Evolutionary conservation across 1,140 invertebrate genomes (phyloP).

Genomic region (Drosophila teissieri): DNA sequence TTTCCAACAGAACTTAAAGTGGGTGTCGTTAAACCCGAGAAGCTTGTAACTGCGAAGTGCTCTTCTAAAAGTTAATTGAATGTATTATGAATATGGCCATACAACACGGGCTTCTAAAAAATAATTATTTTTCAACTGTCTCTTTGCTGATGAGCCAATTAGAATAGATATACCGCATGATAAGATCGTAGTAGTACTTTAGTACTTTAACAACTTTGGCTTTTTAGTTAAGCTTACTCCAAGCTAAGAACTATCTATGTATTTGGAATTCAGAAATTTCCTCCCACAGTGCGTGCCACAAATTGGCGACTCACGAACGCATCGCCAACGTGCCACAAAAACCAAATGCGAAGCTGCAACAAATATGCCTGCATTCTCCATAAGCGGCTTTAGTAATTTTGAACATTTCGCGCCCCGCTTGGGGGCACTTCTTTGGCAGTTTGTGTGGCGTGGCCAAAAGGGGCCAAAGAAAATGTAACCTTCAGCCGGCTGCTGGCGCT

Average conservation of each 20-base stretch:
- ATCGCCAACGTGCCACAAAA: conserved; percentile 36
- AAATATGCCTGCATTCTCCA: conserved; percentile 38
- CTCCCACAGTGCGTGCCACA: background rate
- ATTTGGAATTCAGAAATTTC: background rate
- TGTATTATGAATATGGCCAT: conserved; percentile 13
- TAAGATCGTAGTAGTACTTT: no score
- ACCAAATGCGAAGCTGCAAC: conserved; percentile 30
- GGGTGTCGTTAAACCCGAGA: conserved; percentile 21
- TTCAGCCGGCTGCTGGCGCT: conserved; percentile 43
- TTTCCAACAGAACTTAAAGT: conserved; percentile 18
- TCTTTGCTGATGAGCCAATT: no score
- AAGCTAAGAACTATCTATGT: background rate
- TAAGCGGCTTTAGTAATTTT: conserved; percentile 82
- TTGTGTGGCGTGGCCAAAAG: conserved; percentile 25
- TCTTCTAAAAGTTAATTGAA: conserved; percentile 40
- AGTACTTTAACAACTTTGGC: no score
- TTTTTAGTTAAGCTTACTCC: no score
- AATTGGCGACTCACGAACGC: conserved; percentile 35
- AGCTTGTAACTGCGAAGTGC: conserved; percentile 16
- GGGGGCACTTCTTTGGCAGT: conserved; percentile 35
- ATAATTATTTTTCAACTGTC: background rate
- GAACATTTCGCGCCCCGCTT: conserved; percentile 42
- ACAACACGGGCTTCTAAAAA: background rate
- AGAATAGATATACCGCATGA: no score
- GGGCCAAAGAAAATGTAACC: conserved; percentile 54